Base-by-base conservation (phyloP, 1,140 invertebrate species). In the Pogonomyrmex barbatus region DNA sequence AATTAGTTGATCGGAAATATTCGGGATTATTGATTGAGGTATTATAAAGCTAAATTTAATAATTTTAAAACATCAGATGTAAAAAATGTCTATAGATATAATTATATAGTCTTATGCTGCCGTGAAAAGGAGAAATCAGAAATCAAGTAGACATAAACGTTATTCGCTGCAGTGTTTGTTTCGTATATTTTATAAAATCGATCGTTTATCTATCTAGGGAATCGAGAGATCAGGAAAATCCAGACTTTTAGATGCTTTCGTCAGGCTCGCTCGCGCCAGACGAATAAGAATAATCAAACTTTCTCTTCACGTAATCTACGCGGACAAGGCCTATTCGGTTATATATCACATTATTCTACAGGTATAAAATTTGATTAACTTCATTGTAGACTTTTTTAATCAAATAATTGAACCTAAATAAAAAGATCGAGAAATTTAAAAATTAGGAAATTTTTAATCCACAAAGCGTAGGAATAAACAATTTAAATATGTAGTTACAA, bases 211-310 rank as follows among this genome's bases (percentile, higher is more conserved):
- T 71, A 77, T 54, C 6, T 8, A 96, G 93, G 96, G 96, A 12
- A 87, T 92, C 5, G 91, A 93, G 24, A 92, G 95, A 52, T 92
- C 94, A 5, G 96, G 96, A 4, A 96, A 96, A 92, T 95, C 95
- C 0, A 93, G 96, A 47, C 81, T 96, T 2, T 89, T 96, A 12
- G 95, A 96, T 56, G 96, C 96, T 91, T 92, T 83, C 10, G 92
- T 95, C 47, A 88, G 93, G 0, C 93, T 93, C 50, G 83, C 94
- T 12, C 94, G 91, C n/a, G 94, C 94, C 10, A 91, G 91, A 63
- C 89, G 92, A 70, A 90, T 96, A 50, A 93, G 89, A 9, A 85
- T 94, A 2, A 87, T 93, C 30, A 94, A 88, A 78, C 86, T 95
- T 17, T 50, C 87, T 39, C 56, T 94, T 47, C 89, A 92, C 30